phyloP scores from a whole-genome alignment of 2,797 vertebrate genomes.

The Myripristis jacobus region DNA sequence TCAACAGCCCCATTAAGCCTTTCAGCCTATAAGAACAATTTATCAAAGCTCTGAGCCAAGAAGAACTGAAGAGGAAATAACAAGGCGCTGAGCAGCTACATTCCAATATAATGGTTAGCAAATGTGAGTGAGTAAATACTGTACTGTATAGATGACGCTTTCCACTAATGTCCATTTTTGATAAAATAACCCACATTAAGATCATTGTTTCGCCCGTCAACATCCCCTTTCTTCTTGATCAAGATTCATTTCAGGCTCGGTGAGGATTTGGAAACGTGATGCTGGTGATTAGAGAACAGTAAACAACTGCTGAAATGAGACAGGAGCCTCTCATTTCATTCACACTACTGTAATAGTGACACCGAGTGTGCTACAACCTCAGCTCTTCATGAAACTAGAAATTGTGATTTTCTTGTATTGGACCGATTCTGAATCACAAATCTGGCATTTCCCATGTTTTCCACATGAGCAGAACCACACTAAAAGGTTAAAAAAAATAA shows the following conservation, averaged over 20 bases:
- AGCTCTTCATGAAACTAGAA: background rate
- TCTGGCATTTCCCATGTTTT: too few species aligned
- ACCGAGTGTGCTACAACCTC: background rate
- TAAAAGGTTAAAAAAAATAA: background rate
- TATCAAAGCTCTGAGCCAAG: conserved; percentile 43
- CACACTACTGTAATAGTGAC: conserved; percentile 6
- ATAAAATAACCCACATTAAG: conserved; percentile 37
- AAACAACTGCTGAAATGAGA: conserved; percentile 21
- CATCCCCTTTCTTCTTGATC: conserved; percentile 22
- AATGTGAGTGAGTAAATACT: conserved; percentile 54
- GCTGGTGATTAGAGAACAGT: conserved; percentile 7
- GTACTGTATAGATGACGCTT: conserved; percentile 39
- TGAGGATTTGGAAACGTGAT: conserved; percentile 33
- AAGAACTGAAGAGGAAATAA: conserved; percentile 41
- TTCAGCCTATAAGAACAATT: conserved; percentile 36
- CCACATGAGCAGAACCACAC: too few species aligned
- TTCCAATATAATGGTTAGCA: conserved; percentile 59
- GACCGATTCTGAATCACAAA: background rate
- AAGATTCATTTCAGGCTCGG: conserved; percentile 41
- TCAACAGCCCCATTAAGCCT: conserved; percentile 35
- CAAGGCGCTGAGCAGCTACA: conserved; percentile 30
- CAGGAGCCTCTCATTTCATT: conserved; percentile 20
- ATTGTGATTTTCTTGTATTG: conserved; percentile 5
- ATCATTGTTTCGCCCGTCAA: conserved; percentile 17
- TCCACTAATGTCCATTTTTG: conserved; percentile 40